These are phyloP conservation scores for Nomada goodeniana DNA, from an alignment of 2,888 invertebrate species.

Conservation along the genomic window DNA sequence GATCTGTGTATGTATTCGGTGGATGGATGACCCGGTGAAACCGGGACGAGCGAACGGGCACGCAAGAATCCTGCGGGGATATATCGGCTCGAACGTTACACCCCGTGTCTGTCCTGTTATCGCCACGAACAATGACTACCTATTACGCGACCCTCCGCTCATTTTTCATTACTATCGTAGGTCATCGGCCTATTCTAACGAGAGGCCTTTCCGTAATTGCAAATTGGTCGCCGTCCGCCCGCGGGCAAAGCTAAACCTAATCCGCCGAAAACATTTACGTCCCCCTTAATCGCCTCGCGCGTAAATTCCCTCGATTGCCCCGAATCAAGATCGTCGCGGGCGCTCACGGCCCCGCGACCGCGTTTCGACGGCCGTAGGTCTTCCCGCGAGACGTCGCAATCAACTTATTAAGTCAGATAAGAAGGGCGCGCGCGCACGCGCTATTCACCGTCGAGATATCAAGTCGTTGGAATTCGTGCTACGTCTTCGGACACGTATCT, in stretches of 20 bases:
- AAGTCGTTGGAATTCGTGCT: constrained; percentile 64
- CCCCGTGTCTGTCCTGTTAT: constrained; percentile 56
- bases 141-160: constrained; percentile 48
- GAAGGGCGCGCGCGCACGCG: constrained; percentile 2
- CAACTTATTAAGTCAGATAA: constrained; percentile 61
- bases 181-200: constrained; percentile 44
- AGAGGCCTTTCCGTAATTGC: constrained; percentile 47
- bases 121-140: constrained; percentile 52
- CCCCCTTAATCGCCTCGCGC: constrained; percentile 42
- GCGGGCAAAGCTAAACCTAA: constrained; percentile 6
- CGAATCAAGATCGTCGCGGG: constrained; percentile 43
- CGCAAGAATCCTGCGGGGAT: constrained; percentile 68
- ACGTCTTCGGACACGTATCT: constrained; percentile 59
- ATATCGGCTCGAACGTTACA: constrained; percentile 62
- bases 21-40: constrained; percentile 68
- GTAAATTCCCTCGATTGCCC: constrained; percentile 48
- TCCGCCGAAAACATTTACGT: constrained; percentile 54
- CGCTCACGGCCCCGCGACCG: background rate
- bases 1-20: constrained; percentile 55
- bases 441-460: constrained; percentile 52
- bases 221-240: constrained; percentile 20
- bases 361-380: constrained; percentile 44
- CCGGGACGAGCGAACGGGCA: constrained; percentile 37
- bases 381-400: constrained; percentile 58
- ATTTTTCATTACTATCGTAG: constrained; percentile 60